Base-by-base conservation (phyloP, 2,797 vertebrate species). In the Coregonus suidteri region DNA sequence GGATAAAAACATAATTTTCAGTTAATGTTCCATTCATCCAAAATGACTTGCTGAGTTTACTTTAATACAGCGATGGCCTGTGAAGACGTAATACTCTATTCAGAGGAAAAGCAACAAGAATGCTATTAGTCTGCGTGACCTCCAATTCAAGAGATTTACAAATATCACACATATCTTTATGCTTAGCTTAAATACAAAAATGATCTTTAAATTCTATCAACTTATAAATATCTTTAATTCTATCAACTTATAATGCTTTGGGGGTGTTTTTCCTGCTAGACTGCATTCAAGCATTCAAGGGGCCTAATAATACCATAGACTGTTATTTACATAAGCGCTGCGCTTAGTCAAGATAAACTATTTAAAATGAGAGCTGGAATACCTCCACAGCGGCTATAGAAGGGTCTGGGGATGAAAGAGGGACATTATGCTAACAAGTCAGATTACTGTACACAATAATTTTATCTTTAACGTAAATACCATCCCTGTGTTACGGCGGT, bases 381-480 rank as follows among this genome's bases (percentile, higher is more conserved):
- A 93, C 93, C 93, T 93, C 88, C 88, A 88, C 73, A n/a, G 87
- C 84, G 90, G 87, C 88, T 88, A 90, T 87, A 90, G 89, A 90
- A 53, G 88, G 88, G 87, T 86, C 84, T 81, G 82, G 71, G 72
- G 77, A 93, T 94, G 91, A 95, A 95, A 94, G 91, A 89, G 59
- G 87, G 92, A 94, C 93, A 94, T 95, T 95, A 95, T 95, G 94
- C 93, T 93, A 94, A 94, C 93, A 95, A 94, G 94, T 94, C 92
- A 94, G 94, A 95, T 95, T 95, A 95, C 92, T 92, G 93, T 95
- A 95, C 93, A 95, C 94, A 95, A 95, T 94, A 91, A 94, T 94
- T 95, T 93, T 94, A 95, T 95, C 94, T 95, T 93, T 90, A 93
- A 94, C 93, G 93, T 95, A 95, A 95, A 95, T 95, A 95, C 93